Base-by-base conservation (phyloP, 2,113 vertebrate genomes). In the Siniperca knerii region DNA sequence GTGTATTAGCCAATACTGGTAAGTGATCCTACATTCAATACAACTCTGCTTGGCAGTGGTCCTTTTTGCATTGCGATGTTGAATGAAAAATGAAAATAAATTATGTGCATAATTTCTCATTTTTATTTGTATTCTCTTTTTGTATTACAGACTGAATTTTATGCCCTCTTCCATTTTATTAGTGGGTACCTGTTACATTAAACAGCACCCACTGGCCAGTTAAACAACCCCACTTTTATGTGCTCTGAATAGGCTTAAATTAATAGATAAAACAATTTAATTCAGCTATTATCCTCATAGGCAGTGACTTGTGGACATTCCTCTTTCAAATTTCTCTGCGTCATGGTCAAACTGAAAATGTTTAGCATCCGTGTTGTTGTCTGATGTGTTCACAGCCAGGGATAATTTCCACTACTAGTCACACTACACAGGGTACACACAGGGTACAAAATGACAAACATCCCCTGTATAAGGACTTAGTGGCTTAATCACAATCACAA, bases 31-130 rank as follows among this genome's bases (percentile, higher is more conserved):
- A 91, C 87, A 90, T 90, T 90, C 87, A 84, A 81, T 81, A 86
- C 85, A 88, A 90, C 79, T 95, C 90, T 93, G 93, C 91, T 94
- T 95, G 90, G 94, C 93, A 91, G 89, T 93, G 86, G 83, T 93
- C 83, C 75, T 89, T 94, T 94, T 94, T 94, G 94, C 93, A 94
- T 92, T 86, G 91, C 93, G 13, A 91, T 95, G 92, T 92, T 81
- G 85, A 94, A 92, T 92, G 92, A 93, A 71, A 88, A 87, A 88
- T 75, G 50, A 80, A 87, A 93, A 92, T 93, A 94, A 94, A 94
- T 83, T 42, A 90, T 74, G 73, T 90, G 92, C 90, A 91, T 92
- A 80, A 90, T 92, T 94, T 93, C 86, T 88, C 86, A 88, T 86
- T 91, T 81, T 71, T 65, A 25, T 71, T 82, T 75, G 40, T 70